Evolutionary conservation across 2,113 vertebrate species (phyloP).

Genomic region (Bombycilla garrulus): DNA sequence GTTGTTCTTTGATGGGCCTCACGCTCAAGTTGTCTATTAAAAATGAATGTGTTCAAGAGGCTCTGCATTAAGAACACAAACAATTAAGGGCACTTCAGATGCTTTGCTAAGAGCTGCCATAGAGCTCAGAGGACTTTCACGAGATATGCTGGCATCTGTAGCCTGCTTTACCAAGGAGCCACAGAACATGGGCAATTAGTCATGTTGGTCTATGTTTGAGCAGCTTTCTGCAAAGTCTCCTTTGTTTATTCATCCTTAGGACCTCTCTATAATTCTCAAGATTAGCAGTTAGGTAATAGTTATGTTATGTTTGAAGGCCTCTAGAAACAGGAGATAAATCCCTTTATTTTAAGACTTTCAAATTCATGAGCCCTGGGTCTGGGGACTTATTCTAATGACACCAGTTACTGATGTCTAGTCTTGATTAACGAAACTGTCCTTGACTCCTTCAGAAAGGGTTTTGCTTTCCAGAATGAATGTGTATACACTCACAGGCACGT

Average conservation of each 20-base stretch:
- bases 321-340: not conserved
- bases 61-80: conserved; percentile 80
- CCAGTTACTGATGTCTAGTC: not conserved
- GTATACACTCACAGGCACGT: accelerated
- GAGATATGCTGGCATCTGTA: conserved; percentile 53
- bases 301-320: not conserved
- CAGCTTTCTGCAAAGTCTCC: conserved; percentile 34
- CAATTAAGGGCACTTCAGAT: conserved; percentile 82
- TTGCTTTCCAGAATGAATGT: not conserved
- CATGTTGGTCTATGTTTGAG: conserved; percentile 28
- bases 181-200: conserved; percentile 68
- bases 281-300: not conserved
- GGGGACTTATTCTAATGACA: not conserved
- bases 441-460: not conserved
- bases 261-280: not conserved
- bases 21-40: conserved; percentile 79
- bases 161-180: conserved; percentile 52
- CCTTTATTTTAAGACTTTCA: not conserved
- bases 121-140: conserved; percentile 69
- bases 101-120: conserved; percentile 71
- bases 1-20: conserved; percentile 75
- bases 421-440: not conserved
- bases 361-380: not conserved
- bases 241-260: conserved; percentile 53
- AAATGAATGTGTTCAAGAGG: conserved; percentile 84